phyloP scores from a whole-genome alignment of 2,888 invertebrate species.

The Rhamnusium bicolor region DNA sequence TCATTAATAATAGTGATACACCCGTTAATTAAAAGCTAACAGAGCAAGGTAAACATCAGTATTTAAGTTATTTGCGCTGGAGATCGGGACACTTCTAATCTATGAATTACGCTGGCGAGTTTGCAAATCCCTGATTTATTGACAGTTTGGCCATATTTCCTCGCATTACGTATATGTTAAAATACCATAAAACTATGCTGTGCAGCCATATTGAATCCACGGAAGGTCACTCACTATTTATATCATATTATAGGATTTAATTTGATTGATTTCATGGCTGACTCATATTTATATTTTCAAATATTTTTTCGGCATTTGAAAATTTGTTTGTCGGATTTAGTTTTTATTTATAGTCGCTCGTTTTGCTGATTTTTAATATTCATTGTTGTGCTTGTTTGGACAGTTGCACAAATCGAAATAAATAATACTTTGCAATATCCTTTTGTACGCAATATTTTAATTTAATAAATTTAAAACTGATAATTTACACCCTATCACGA shows the following conservation, averaged over 20 bases:
- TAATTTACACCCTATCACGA: constrained; percentile 35
- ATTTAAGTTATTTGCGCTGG: constrained; percentile 66
- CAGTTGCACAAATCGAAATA: constrained; percentile 59
- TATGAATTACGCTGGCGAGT: constrained; percentile 67
- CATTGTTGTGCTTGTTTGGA: constrained; percentile 60
- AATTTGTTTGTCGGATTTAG: constrained; percentile 58
- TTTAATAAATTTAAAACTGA: constrained; percentile 44
- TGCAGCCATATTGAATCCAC: constrained; percentile 42
- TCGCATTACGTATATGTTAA: constrained; percentile 63
- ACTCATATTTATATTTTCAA: constrained; percentile 51
- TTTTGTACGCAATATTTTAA: constrained; percentile 51
- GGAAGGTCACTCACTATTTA: constrained; percentile 51
- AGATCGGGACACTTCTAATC: constrained; percentile 66
- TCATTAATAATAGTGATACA: constrained; percentile 24
- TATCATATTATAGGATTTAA: constrained; percentile 65
- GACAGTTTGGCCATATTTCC: constrained; percentile 63
- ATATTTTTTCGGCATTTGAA: constrained; percentile 55
- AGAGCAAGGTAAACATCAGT: constrained; percentile 62
- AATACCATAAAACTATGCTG: constrained; percentile 63
- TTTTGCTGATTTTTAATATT: constrained; percentile 62
- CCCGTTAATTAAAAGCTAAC: constrained; percentile 66
- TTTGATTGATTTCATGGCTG: constrained; percentile 61
- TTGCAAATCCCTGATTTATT: constrained; percentile 67
- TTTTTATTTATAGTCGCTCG: constrained; percentile 61
- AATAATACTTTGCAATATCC: constrained; percentile 54